Evolutionary conservation across 2,113 vertebrate species (phyloP).

Genomic region (Ceyx melanurus): DNA sequence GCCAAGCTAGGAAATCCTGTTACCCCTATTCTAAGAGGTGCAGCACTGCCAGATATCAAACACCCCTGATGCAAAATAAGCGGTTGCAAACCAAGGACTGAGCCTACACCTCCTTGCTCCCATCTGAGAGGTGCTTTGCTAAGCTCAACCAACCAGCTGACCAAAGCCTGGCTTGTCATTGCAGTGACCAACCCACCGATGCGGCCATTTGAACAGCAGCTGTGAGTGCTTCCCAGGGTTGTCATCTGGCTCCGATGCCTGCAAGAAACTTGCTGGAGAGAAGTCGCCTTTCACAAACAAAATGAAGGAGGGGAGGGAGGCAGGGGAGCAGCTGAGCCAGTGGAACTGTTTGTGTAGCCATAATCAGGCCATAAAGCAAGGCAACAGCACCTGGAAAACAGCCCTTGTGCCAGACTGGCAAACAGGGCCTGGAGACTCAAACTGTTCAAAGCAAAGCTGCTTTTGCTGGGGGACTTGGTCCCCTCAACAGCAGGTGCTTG

Average conservation of each 20-base stretch:
- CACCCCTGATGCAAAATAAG: not conserved
- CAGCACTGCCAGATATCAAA: not conserved
- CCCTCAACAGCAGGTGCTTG: rapidly evolving
- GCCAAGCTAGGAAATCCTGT: not conserved
- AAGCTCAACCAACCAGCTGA: not conserved
- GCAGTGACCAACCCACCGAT: rapidly evolving
- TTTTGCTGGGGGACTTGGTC: not conserved
- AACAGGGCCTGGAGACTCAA: not conserved
- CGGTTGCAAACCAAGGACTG: not conserved
- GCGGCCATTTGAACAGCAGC: not conserved
- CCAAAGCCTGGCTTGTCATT: not conserved
- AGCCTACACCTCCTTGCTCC: not conserved
- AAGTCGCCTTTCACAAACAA: not conserved
- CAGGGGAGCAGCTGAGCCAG: not conserved
- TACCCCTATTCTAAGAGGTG: not conserved
- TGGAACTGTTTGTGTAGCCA: conserved; percentile 18
- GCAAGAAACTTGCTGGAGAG: not conserved
- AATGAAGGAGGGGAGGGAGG: not conserved
- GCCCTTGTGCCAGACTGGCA: not conserved
- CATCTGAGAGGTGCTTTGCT: not conserved
- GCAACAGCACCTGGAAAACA: not conserved
- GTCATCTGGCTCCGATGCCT: not conserved
- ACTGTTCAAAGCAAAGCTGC: not conserved
- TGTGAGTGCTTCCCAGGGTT: not conserved
- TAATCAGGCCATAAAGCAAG: not conserved